Base-by-base conservation (phyloP, 53 echinoderm and acorn worm species). In the Astropecten irregularis region DNA sequence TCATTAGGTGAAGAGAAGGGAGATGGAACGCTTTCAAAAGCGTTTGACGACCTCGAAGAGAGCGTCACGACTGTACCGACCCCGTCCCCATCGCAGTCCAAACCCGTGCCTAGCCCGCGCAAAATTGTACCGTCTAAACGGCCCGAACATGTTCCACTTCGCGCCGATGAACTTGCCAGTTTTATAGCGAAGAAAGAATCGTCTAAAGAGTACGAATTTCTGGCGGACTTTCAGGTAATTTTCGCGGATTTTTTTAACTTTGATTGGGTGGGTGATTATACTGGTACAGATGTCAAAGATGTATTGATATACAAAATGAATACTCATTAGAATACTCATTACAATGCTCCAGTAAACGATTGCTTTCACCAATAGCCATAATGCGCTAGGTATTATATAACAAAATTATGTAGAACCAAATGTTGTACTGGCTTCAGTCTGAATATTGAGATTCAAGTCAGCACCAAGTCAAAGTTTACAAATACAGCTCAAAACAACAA, bases 221-320 rank as follows among this genome's bases (percentile, higher is more conserved):
- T 70, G n/a, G 62, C 76, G 37, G 93, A 93, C 34, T 93, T 87
- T 57, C 66, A 86, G 69, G 93, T 93, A 58, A 48, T 58, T 48
- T 7, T 3, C 14, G 8, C 7, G 7, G 16, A n/a, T 16, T 8
- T n/a, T n/a, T 42, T 42, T 42, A 42, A n/a, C 18, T 54, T 54
- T n/a, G 54, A 18, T 16, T 54, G 9, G 18, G 19, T 54, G 18
- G 4, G 6, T 54, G 47, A 8, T 46, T 14, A 9, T 46, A 46
- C 47, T 46, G 14, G 8, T 14, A 46, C 14, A 46, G n/a, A n/a
- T n/a, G 47, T 7, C 14, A 46, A 16, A 54, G 11, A 11, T 7
- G 14, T 9, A 46, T 14, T 9, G 14, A 8, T 9, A 14, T 46
- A 14, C 47, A 46, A 46, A 46, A 8, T n/a, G n/a, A n/a, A n/a